Evolutionary conservation across 1,140 invertebrate species (phyloP), one percentile per base, ranked within the genome.

Genomic region (Phocides pigmalion): DNA sequence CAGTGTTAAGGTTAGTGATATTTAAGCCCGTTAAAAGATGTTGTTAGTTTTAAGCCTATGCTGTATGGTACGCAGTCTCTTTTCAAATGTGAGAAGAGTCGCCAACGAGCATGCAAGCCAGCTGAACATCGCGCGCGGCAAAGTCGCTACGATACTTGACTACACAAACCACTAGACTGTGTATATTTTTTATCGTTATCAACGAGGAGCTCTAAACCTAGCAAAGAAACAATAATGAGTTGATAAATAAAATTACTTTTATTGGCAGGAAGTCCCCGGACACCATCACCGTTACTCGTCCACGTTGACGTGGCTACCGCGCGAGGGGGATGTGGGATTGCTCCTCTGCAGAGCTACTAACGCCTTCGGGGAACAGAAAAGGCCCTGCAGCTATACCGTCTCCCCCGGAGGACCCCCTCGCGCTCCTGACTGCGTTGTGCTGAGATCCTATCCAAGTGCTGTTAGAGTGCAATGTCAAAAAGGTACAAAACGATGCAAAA

Each of bases 271-370:
- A 64, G 73, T 86, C 0, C 12, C 70, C 0, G 80, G 81, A 0
- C 67, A 84, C n/a, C 71, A 68, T 4, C 67, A 87, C 64, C 75
- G 83, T 1, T 89, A 81, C 64, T 70, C 76, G 0, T 87, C 86
- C 0, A 82, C 83, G 0, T 51, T 89, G 17, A 86, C 83, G 0
- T 89, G 84, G 87, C 46, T 84, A 0, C 79, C 84, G 4, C 73
- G 76, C 0, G 71, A 76, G 8, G 74, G 68, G 0, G 85, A 88
- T 53, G 35, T 80, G 0, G 85, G 87, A 0, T 37, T 75, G 6
- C 79, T 89, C 1, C 66, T 78, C 4, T 87, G 84, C 50, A 68
- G 85, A 6, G 87, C 87, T 0, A 83, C 79, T 1, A 89, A 89
- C 46, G 20, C 74, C 1, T 85, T 84, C 64, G 87, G 87, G 0